phyloP scores from a whole-genome alignment of 2,888 invertebrate genomes.

The Griposia aprilina region DNA sequence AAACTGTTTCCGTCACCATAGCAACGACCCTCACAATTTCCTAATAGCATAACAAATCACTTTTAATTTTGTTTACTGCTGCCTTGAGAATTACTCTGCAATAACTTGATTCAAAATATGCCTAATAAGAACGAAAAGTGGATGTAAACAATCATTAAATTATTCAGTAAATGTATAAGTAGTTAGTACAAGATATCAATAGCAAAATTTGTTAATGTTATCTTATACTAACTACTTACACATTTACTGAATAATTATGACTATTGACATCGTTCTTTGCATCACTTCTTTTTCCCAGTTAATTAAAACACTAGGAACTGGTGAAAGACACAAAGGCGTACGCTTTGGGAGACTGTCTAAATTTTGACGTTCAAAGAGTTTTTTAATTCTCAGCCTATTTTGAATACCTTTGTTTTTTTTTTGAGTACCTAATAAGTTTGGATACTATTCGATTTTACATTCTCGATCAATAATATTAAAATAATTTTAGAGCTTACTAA shows the following conservation, averaged over 20 bases:
- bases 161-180: conserved; percentile 1
- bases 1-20: conserved; percentile 36
- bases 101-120: conserved; percentile 26
- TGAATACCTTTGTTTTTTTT: too few relatives aligned
- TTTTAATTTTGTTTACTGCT: conserved; percentile 55
- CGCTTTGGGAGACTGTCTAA: too few relatives aligned
- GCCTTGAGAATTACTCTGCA: conserved; percentile 48
- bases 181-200: background rate
- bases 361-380: too few relatives aligned
- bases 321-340: too few relatives aligned
- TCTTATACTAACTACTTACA: too few relatives aligned
- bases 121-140: conserved; percentile 19
- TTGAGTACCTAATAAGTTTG: background rate
- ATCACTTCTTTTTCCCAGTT: background rate
- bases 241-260: too few relatives aligned
- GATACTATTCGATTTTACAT: background rate
- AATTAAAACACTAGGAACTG: too few relatives aligned
- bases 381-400: too few relatives aligned
- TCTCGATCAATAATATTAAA: background rate
- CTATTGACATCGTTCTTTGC: background rate
- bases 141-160: conserved; percentile 9
- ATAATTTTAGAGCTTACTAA: background rate
- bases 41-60: conserved; percentile 57
- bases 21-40: conserved; percentile 41
- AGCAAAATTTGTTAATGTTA: too few relatives aligned